Evolutionary conservation across 2,888 invertebrate genomes (phyloP).

Genomic region (Drosophila austrosaltans): DNA sequence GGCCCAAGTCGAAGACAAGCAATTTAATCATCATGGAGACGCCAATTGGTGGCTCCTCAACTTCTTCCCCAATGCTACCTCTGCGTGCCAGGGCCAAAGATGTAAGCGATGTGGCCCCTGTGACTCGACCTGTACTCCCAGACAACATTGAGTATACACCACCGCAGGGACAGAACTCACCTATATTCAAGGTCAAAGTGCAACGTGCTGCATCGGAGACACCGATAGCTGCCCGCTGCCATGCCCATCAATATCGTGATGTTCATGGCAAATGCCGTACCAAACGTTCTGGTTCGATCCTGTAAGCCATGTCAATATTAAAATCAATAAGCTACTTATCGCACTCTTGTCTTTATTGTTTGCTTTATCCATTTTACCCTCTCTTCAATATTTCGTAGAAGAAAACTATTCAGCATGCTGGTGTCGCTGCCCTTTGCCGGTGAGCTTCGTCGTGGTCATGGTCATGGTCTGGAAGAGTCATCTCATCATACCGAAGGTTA

Average conservation of each 20-base stretch:
- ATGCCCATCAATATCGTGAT: constrained; percentile 72
- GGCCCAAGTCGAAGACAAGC: constrained; percentile 46
- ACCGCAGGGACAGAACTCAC: constrained; percentile 63
- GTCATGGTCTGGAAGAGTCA: constrained; percentile 52
- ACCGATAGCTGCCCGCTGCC: constrained; percentile 56
- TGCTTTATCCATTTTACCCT: not conserved
- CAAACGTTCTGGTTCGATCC: constrained; percentile 71
- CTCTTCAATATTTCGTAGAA: constrained; percentile 48
- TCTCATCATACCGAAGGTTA: constrained; percentile 31
- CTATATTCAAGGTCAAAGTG: constrained; percentile 73
- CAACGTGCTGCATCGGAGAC: constrained; percentile 51
- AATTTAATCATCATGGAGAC: constrained; percentile 65
- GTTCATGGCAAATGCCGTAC: constrained; percentile 70
- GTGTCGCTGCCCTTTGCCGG: constrained; percentile 71
- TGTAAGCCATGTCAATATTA: constrained; percentile 65
- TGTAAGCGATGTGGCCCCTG: constrained; percentile 11
- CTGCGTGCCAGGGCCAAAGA: constrained; percentile 37
- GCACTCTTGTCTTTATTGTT: constrained; percentile 8
- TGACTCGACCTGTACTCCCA: constrained; percentile 18
- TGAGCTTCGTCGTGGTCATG: constrained; percentile 47
- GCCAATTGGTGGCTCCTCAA: constrained; percentile 39
- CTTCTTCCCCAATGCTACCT: constrained; percentile 41
- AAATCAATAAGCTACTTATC: constrained; percentile 60
- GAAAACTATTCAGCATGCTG: constrained; percentile 74
- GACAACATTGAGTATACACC: constrained; percentile 61